These are phyloP conservation scores for Crossaster papposus DNA, from an alignment of 53 echinoderm and acorn worm species.

Conservation along the genomic window DNA sequence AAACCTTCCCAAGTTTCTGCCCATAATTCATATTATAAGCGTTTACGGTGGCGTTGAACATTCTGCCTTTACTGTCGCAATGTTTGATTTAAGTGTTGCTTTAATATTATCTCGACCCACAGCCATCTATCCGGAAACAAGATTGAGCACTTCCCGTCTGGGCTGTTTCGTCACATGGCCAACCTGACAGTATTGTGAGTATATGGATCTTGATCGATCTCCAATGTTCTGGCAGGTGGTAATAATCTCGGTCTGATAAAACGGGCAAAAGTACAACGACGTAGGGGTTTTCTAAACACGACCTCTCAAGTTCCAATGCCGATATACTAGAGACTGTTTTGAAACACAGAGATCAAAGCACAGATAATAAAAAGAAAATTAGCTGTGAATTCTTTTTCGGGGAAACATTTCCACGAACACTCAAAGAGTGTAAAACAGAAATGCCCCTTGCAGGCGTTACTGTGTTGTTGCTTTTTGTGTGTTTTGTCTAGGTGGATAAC, in stretches of 20 bases:
- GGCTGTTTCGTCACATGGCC: constrained; percentile 50
- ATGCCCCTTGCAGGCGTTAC: background rate
- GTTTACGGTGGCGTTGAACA: no score
- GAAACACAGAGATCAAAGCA: background rate
- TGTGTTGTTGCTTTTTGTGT: background rate
- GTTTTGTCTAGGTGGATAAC: background rate
- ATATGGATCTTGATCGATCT: background rate
- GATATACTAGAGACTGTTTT: background rate
- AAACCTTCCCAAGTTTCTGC: no score
- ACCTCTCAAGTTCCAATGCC: background rate
- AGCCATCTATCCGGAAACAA: constrained; percentile 67
- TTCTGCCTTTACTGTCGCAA: background rate
- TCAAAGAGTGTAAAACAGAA: background rate
- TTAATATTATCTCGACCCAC: background rate
- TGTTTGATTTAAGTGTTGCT: background rate
- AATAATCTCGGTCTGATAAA: background rate
- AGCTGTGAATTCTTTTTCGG: background rate
- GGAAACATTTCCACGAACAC: background rate
- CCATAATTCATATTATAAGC: no score
- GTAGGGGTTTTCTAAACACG: background rate
- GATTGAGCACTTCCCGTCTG: constrained; percentile 60
- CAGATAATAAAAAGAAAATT: background rate
- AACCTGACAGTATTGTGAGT: constrained; percentile 74
- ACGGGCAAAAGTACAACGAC: background rate
- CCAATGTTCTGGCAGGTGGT: background rate